Evolutionary conservation across 1,140 invertebrate genomes (phyloP), one percentile per base, ranked within the genome.

Genomic region (Drosophila kikkawai): DNA sequence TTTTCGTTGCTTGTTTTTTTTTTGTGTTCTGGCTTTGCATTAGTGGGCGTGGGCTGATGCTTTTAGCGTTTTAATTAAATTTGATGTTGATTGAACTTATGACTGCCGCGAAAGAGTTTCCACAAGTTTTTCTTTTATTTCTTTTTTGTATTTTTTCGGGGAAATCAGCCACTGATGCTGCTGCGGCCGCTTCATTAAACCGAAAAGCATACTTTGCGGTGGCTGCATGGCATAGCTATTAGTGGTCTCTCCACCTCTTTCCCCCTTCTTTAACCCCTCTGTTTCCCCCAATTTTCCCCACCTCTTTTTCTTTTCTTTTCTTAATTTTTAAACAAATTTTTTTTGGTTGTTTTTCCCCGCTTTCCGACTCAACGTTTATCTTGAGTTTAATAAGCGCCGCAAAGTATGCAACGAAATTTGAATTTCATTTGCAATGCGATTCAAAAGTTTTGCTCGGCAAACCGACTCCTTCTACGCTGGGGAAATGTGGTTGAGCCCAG

Each of bases 61-160:
- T 88, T 85, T 90, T 85, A 90, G 81, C 86, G 79, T 88, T 84
- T 85, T 90, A 90, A 90, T 90, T 90, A 90, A 90, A 90, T 90
- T 85, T 90, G 75, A 90, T 90, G 85, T 76, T 90, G 81, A 90
- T 90, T 90, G 81, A 90, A 85, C 85, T 85, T 90, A 90, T 90
- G 79, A 90, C 85, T 90, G 80, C 51, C 56, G 48, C 71, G 47
- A 75, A 73, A 73, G 71, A 74, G 69, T 61, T 76, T 76, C 22
- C 50, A 41, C 68, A 73, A 76, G 57, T 75, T 64, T 58, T 45
- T n/a, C 34, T 51, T 55, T 55, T 55, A 15, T 55, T 48, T 19
- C 2, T 22, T 22, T 22, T 44, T 17, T 8, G 3, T 45, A 6
- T 5, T 53, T 17, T 53, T 36, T 53, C 22, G 57, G 26, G 13